A percentile compares a stretch with the other conserved stretches of the same genome.
phyloP scores from a whole-genome alignment of 2,888 invertebrate species.

The Halictus quadricinctus region DNA sequence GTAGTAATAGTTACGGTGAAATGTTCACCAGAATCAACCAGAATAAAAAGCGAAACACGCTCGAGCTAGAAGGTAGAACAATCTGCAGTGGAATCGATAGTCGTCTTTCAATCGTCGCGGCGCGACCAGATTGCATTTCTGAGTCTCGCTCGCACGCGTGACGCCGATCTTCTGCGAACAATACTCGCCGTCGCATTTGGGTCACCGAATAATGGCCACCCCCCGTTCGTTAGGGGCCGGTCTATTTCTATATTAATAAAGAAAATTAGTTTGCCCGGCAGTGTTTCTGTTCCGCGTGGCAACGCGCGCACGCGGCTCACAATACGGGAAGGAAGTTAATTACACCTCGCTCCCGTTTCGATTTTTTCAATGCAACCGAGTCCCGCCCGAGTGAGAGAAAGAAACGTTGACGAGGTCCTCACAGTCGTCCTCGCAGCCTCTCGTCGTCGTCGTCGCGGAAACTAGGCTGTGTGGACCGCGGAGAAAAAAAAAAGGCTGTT shows the following conservation, averaged over 20 bases:
- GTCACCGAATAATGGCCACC: slow-evolving; percentile 43
- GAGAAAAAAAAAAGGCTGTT: slow-evolving; percentile 28
- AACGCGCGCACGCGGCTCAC: slow-evolving; percentile 33
- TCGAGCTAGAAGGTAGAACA: no score
- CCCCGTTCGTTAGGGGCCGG: slow-evolving; percentile 36
- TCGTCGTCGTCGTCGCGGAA: slow-evolving; percentile 24
- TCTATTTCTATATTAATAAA: slow-evolving; percentile 52
- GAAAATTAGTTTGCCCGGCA: slow-evolving; percentile 49
- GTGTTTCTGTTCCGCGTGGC: slow-evolving; percentile 33
- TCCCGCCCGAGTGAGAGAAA: slow-evolving; percentile 23
- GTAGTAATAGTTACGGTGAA: no score
- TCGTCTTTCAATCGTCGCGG: not conserved
- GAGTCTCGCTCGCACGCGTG: not conserved
- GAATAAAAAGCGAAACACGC: no score
- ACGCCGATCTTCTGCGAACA: slow-evolving; percentile 18
- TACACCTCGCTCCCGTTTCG: slow-evolving; percentile 58
- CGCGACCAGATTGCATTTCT: not conserved
- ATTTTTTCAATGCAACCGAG: slow-evolving; percentile 50
- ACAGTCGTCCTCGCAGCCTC: not conserved
- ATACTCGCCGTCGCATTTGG: slow-evolving; percentile 29
- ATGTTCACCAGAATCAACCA: no score
- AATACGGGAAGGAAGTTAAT: slow-evolving; percentile 58
- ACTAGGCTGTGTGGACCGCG: slow-evolving; percentile 37
- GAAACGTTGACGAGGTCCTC: slow-evolving; percentile 7
- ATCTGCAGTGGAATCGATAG: no score